Base-by-base conservation (phyloP, 2,888 invertebrate species). In the Perithous albicinctus region DNA sequence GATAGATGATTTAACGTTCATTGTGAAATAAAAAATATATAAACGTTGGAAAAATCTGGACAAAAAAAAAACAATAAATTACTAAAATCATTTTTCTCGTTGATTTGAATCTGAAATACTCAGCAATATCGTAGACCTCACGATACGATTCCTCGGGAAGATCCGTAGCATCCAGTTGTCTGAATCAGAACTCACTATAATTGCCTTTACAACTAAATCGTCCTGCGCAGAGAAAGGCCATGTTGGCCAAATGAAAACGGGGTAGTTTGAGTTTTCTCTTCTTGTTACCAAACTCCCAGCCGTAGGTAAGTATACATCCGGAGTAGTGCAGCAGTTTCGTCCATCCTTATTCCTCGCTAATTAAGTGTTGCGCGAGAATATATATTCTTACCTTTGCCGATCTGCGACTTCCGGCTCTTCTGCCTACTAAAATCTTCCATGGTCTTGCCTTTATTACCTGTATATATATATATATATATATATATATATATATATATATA, bases 321-420 rank as follows among this genome's bases (percentile, higher is more conserved):
- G 35, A 46, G 43, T 48, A 72, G 38, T 78, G 73, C 26, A 59
- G 69, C 81, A 64, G 63, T 81, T 74, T 69, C 81, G 73, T 81
- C 73, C 73, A 81, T 69, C 78, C 74, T 81, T 81, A 78, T 74
- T 78, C 78, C 78, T 46, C 38, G 73, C 78, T 81, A 81, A 81
- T 81, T 70, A 81, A 81, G 81, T 74, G 78, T 69, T 32, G 35
- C 61, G 26, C 56, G 15, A 38, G 38, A 38, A 54, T 51, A n/a
- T n/a, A n/a, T n/a, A 51, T 12, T 35, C 35, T 51, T 51, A 35
- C 51, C 12, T 69, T 35, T 7, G 38, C 51, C 15, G 43, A 8
- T 23, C n/a, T 38, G 67, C 51, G 38, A 69, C 51, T 69, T 69
- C 10, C 38, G n/a, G 18, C 32, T 59, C 63, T 10, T 23, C 12